A percentile compares a stretch with the other conserved stretches of the same genome.
phyloP scores from a whole-genome alignment of 2,113 vertebrate genomes.

The Setophaga kirtlandii region DNA sequence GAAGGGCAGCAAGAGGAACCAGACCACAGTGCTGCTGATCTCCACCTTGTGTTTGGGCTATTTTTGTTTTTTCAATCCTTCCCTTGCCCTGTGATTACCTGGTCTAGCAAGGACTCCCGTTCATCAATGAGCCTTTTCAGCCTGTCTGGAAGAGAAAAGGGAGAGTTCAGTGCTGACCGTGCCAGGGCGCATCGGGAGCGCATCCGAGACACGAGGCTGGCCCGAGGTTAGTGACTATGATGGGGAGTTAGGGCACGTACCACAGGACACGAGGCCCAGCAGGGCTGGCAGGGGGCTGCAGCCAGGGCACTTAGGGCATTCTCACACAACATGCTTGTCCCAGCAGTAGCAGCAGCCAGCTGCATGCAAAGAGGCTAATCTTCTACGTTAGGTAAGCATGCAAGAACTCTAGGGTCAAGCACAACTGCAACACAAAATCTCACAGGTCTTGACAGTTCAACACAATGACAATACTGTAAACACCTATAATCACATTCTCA shows the following conservation, averaged over 20 bases:
- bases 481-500: background rate
- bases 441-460: slow-evolving; percentile 65
- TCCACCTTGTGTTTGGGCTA: fast-evolving
- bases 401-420: slow-evolving; percentile 81
- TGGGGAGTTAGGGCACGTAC: slow-evolving; percentile 81
- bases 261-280: slow-evolving; percentile 72
- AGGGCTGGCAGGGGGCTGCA: slow-evolving; percentile 70
- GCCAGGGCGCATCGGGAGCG: fast-evolving
- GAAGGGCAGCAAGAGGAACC: background rate
- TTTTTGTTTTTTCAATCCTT: background rate
- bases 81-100: slow-evolving; percentile 76
- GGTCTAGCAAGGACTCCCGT: slow-evolving; percentile 89
- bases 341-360: slow-evolving; percentile 66
- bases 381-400: slow-evolving; percentile 85
- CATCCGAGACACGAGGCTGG: background rate
- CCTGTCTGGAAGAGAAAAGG: slow-evolving; percentile 84
- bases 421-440: slow-evolving; percentile 83
- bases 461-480: background rate
- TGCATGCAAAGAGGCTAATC: slow-evolving; percentile 89
- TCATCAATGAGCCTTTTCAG: slow-evolving; percentile 92
- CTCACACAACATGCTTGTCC: slow-evolving; percentile 75
- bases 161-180: background rate
- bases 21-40: background rate
- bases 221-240: slow-evolving; percentile 59
- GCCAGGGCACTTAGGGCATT: slow-evolving; percentile 70